phyloP scores from a whole-genome alignment of 2,888 invertebrate species.

The Acanthopleura granulata region DNA sequence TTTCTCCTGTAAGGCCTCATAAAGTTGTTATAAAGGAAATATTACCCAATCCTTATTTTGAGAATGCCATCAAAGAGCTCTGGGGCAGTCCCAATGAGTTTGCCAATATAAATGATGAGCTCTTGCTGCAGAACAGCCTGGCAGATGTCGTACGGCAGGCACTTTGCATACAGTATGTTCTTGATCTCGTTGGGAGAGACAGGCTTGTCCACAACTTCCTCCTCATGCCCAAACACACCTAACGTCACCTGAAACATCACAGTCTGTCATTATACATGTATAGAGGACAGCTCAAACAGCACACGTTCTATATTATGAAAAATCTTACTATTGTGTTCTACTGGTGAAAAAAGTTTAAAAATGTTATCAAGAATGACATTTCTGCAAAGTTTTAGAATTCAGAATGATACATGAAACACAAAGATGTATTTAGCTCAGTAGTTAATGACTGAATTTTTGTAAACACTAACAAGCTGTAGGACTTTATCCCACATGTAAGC shows the following conservation, averaged over 20 bases:
- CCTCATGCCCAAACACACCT: constrained; percentile 93
- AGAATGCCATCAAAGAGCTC: constrained; percentile 96
- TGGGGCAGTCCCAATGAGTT: constrained; percentile 91
- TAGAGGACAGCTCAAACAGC: neutral
- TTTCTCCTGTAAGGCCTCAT: too few relatives aligned
- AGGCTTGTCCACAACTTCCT: constrained; percentile 93
- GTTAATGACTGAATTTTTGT: too few relatives aligned
- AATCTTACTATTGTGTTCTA: too few relatives aligned
- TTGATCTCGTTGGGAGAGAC: constrained; percentile 97
- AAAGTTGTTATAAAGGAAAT: neutral
- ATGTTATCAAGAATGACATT: too few relatives aligned
- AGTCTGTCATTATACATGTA: neutral
- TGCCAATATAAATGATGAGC: constrained; percentile 92
- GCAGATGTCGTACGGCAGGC: constrained; percentile 81
- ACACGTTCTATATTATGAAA: neutral
- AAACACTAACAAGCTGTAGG: too few relatives aligned
- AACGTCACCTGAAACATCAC: constrained; percentile 79
- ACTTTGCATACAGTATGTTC: constrained; percentile 84
- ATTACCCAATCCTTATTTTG: constrained; percentile 80
- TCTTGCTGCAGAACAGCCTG: constrained; percentile 95
- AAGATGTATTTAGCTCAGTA: too few relatives aligned
- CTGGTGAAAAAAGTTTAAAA: too few relatives aligned
- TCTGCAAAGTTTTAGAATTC: too few relatives aligned
- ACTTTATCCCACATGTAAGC: too few relatives aligned
- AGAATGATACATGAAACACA: too few relatives aligned